Base-by-base conservation (phyloP, 2,888 invertebrate genomes). In the Leptinotarsa tumamoca region DNA sequence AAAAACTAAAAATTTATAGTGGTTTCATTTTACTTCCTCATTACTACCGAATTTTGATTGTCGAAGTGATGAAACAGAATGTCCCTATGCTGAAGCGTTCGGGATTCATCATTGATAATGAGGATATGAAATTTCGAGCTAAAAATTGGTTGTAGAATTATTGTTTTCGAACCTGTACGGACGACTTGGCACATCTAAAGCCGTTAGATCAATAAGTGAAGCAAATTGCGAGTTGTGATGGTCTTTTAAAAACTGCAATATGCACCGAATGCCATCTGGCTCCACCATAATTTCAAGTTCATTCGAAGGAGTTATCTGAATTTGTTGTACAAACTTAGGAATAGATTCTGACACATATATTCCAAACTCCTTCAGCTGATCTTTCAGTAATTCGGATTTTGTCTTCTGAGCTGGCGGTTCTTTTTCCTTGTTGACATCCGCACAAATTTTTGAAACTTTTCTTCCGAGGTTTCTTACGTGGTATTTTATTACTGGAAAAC, bases 211-310 rank as follows among this genome's bases (percentile, higher is more conserved):
- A 5, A 93, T 90, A 54, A 99, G 90, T 87, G 92, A 96, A 3
- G 93, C 92, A 88, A 98, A 99, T 89, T 99, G 99, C 0, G 95
- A 94, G 87, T 95, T 95, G 85, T 98, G 98, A 87, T 99, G 97
- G 87, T 98, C 96, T 89, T 96, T 98, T 58, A 99, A 90, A 87
- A 99, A 99, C 80, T 95, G 92, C 61, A 98, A 88, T 0, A 96
- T 95, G 0, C 98, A 98, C n/a, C 97, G 87, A 56, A 99, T 91
- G 18, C 98, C 99, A 63, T 97, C 96, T 0, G 98, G 97, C 21
- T 93, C 94, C 79, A 99, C 94, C 63, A 98, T 89, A n/a, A 97
- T 90, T 88, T 98, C 98, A 73, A 98, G 89, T 88, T 98, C 98
- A 89, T 97, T 95, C 0, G 54, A 49, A 72, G 93, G 90, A 5